Evolutionary conservation across 1,140 invertebrate species (phyloP).

Genomic region (Ericerus pela): DNA sequence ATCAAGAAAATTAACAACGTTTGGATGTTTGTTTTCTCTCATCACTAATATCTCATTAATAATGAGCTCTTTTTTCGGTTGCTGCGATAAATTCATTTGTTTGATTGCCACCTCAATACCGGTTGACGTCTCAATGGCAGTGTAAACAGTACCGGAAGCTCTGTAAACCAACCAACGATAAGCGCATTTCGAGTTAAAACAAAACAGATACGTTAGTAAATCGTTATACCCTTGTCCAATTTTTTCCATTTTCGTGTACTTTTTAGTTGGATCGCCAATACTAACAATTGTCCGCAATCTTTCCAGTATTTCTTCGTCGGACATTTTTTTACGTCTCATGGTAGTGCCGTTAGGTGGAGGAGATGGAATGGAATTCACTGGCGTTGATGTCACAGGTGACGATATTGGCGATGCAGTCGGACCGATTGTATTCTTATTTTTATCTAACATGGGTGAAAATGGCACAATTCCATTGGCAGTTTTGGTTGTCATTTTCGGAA

Average conservation of each 20-base stretch:
- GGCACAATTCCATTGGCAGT: constrained; percentile 28
- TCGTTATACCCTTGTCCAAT: constrained; percentile 88
- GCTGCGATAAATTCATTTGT: constrained; percentile 97
- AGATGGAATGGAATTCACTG: constrained; percentile 16
- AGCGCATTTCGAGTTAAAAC: too few relatives aligned
- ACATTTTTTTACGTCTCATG: constrained; percentile 77
- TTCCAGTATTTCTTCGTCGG: constrained; percentile 93
- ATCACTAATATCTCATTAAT: constrained; percentile 99
- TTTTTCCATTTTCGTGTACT: constrained; percentile 98
- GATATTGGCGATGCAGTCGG: too few relatives aligned
- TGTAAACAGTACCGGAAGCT: constrained; percentile 95
- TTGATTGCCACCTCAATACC: constrained; percentile 98
- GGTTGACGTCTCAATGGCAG: constrained; percentile 92
- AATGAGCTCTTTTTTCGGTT: constrained; percentile 98
- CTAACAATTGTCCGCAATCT: constrained; percentile 86
- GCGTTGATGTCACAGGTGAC: constrained; percentile 10
- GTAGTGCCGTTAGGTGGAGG: constrained; percentile 21
- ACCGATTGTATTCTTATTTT: constrained; percentile 58
- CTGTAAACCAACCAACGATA: constrained; percentile 36
- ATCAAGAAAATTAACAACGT: constrained; percentile 98
- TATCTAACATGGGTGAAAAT: constrained; percentile 42
- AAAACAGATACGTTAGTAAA: too few relatives aligned
- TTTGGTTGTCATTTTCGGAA: constrained; percentile 35
- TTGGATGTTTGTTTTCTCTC: constrained; percentile 98
- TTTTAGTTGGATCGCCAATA: constrained; percentile 83